Percentiles rank a stretch among this genome's conserved stretches.
These are phyloP conservation scores for Acromyrmex charruanus DNA, from an alignment of 1,140 invertebrate genomes.

Conservation along the genomic window DNA sequence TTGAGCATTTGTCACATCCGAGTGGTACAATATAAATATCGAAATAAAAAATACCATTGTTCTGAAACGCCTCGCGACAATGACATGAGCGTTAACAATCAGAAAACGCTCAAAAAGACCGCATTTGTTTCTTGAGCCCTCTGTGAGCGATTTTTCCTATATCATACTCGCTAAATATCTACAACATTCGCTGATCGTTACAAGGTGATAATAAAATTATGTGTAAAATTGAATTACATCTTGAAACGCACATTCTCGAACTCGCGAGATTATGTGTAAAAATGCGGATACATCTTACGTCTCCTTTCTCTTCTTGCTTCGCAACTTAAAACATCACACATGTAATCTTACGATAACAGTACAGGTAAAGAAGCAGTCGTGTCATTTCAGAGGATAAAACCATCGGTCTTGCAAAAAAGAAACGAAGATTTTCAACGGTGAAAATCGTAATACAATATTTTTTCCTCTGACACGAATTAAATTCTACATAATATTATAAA, in stretches of 20 bases:
- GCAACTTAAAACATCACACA: slow-evolving; percentile 14
- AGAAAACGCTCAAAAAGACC: not conserved
- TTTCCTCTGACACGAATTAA: slow-evolving; percentile 16
- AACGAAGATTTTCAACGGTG: not conserved
- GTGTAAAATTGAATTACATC: slow-evolving; percentile 17
- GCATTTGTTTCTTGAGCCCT: slow-evolving; percentile 22
- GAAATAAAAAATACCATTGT: slow-evolving; percentile 41
- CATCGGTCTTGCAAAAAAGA: not conserved
- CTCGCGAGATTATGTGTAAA: not conserved
- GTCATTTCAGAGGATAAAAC: not conserved
- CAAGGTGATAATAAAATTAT: not conserved
- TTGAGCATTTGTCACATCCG: slow-evolving; percentile 24
- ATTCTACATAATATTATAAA: not conserved
- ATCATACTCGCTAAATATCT: not conserved
- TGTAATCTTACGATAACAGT: slow-evolving; percentile 19
- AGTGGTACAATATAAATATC: slow-evolving; percentile 44
- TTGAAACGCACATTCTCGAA: not conserved
- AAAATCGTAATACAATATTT: not conserved
- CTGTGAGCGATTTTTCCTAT: not conserved
- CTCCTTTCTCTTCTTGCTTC: not conserved
- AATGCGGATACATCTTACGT: not conserved
- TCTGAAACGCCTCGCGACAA: not conserved
- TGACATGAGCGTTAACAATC: not conserved
- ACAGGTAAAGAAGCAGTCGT: not conserved
- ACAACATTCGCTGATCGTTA: not conserved